Evolutionary conservation across 2,113 vertebrate species (phyloP).

Genomic region (Etheostoma spectabile): DNA sequence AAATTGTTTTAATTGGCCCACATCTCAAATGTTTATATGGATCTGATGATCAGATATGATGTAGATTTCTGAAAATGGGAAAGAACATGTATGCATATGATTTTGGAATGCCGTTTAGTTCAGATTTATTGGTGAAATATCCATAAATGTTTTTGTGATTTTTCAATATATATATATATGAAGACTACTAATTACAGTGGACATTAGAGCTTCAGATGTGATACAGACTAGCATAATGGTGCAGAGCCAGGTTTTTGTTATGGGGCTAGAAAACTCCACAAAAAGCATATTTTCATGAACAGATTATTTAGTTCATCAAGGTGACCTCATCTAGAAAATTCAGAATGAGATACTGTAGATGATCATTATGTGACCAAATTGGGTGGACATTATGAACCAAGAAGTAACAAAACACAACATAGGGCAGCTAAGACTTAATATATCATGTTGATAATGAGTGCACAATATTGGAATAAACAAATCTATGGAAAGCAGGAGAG

Average conservation of each 20-base stretch:
- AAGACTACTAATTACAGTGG: neutral
- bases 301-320: neutral
- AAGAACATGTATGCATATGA: neutral
- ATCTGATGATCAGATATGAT: neutral
- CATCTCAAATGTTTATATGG: neutral
- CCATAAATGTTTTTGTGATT: neutral
- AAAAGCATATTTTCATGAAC: neutral
- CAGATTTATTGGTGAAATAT: neutral
- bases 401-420: neutral
- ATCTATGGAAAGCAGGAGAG: neutral
- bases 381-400: neutral
- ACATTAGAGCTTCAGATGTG: neutral
- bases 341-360: neutral
- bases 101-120: neutral
- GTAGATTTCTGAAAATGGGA: neutral
- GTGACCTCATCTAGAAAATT: neutral
- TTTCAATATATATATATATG: neutral
- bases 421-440: neutral
- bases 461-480: neutral
- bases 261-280: neutral
- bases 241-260: neutral
- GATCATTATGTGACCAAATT: neutral
- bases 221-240: conserved; percentile 6
- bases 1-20: neutral
- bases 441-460: neutral